These are phyloP conservation scores for Sebastes diploproa DNA, from an alignment of 2,797 vertebrate genomes.

Conservation along the genomic window DNA sequence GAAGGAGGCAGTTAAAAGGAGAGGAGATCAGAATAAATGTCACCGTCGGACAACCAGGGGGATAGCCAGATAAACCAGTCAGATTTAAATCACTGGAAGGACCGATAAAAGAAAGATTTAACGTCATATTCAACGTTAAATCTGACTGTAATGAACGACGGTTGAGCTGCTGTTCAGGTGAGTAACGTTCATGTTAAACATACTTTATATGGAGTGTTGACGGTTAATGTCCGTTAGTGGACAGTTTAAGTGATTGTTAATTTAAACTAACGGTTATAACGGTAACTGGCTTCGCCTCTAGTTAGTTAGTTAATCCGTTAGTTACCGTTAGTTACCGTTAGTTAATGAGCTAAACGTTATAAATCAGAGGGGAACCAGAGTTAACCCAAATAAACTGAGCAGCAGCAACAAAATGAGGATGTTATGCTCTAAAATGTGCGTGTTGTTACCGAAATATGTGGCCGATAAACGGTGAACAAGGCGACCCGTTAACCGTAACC, in stretches of 20 bases:
- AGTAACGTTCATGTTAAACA: conserved; percentile 5
- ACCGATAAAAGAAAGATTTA: not conserved
- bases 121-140: not conserved
- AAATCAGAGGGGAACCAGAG: not conserved
- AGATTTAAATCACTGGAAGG: not conserved
- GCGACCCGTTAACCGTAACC: not conserved
- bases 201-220: not conserved
- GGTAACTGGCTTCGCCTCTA: not conserved
- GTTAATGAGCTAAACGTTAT: not conserved
- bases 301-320: not conserved
- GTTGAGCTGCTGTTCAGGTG: conserved; percentile 48
- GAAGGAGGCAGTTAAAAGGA: not conserved
- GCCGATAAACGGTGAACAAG: not conserved
- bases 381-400: not conserved
- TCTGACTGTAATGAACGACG: not conserved
- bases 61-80: accelerated
- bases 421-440: not conserved
- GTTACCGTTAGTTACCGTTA: not conserved
- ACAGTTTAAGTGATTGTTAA: not conserved
- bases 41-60: not conserved
- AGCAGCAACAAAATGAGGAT: not conserved
- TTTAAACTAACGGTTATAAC: not conserved
- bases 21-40: not conserved
- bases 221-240: not conserved
- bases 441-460: not conserved